Percentiles rank a stretch among this genome's conserved stretches.
Conservation (phyloP, 2,113 vertebrate species). For the Callopanchax toddi region DNA sequence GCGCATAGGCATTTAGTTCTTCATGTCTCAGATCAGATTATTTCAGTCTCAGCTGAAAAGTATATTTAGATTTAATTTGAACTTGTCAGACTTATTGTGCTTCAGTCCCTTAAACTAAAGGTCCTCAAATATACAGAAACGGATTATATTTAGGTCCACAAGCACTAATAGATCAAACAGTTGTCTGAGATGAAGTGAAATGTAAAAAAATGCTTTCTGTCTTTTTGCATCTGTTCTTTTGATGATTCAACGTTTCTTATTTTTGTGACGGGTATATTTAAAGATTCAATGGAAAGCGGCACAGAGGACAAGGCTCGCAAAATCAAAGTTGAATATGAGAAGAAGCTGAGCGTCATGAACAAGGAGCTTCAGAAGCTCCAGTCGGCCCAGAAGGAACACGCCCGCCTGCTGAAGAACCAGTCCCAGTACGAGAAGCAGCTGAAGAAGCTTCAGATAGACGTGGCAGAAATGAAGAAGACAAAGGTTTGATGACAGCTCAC, state of each 20-base stretch:
- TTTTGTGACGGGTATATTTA: not conserved
- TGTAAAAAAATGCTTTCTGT: not conserved
- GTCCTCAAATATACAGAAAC: not conserved
- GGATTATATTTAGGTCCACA: conserved; percentile 9
- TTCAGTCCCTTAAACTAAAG: conserved; percentile 2
- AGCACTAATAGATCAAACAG: conserved; percentile 33
- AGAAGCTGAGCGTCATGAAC: conserved; percentile 95
- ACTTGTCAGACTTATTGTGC: not conserved
- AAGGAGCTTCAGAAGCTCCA: conserved; percentile 95
- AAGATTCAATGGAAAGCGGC: conserved; percentile 91
- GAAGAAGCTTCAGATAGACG: conserved; percentile 93
- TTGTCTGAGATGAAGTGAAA: conserved; percentile 1
- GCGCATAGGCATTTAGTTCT: not conserved
- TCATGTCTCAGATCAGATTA: not conserved
- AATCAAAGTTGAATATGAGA: conserved; percentile 93
- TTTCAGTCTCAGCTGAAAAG: not conserved
- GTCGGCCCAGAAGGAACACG: conserved; percentile 94
- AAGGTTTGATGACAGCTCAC: conserved; percentile 81
- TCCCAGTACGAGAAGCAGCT: conserved; percentile 97
- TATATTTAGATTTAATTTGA: not conserved
- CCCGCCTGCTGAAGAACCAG: conserved; percentile 94
- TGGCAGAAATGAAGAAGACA: conserved; percentile 96
- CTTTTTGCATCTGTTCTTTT: not conserved
- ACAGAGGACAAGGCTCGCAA: conserved; percentile 95
- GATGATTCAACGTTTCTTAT: not conserved